Base-by-base conservation (phyloP, 2,888 invertebrate genomes). In the Scotopteryx bipunctaria region DNA sequence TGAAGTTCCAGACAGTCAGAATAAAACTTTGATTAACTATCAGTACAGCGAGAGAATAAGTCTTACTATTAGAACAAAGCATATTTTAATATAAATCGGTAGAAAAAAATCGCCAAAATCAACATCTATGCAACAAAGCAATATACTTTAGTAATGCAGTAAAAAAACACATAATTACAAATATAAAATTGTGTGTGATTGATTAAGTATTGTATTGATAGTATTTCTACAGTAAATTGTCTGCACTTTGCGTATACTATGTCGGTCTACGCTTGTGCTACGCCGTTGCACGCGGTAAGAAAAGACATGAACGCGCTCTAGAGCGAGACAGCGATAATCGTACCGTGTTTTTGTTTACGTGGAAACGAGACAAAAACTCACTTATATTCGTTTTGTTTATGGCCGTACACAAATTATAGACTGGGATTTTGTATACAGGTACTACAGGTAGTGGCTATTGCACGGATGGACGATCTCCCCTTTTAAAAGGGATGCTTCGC, bases 291-390 rank as follows among this genome's bases (percentile, higher is more conserved):
- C 50, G 71, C 73, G 69, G 71, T 73, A 81, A 73, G 72, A 86
- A 88, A 88, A 87, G 89, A 89, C 86, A 82, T 89, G 86, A 87
- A 88, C 88, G 88, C 79, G 73, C 72, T 63, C 61, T 70, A 57
- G 67, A 78, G 68, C 65, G 82, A 76, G 84, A 85, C 60, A 60
- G 63, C 61, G 53, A 61, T 51, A 59, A 51, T 45, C 58, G 55
- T 63, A 64, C 64, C 61, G 58, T 42, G 58, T 68, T 74, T 73
- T 73, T 63, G 63, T 69, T 62, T 67, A 66, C 59, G 85, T 64
- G 71, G 68, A 74, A 88, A 78, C 71, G 80, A 76, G 89, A 88
- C 73, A 62, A 70, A 74, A 61, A 55, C 71, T 69, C 67, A 59
- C 61, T 60, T 78, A 69, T 79, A 80, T 74, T 70, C 66, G 69